Evolutionary conservation across 2,888 invertebrate species (phyloP), one percentile per base, ranked within the genome.

Genomic region (Sycophila texana): DNA sequence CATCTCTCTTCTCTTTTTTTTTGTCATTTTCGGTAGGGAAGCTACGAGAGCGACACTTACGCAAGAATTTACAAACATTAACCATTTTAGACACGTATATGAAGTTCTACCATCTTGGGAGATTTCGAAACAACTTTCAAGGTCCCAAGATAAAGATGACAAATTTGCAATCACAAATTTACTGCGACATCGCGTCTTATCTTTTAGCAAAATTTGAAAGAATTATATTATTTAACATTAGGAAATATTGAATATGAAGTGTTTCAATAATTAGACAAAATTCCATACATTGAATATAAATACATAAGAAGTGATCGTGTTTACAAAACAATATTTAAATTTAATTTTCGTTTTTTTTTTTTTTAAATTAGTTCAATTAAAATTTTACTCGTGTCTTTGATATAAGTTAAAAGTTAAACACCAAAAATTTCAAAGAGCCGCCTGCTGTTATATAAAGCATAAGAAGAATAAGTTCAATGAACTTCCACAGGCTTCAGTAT

Each of bases 101-200:
- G 47, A n/a, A n/a, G 26, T 71, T 55, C 18, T 61, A 47, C 60
- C 47, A 30, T 30, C 10, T 51, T 58, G 20, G n/a, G 3, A 1
- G 20, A 53, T 68, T 76, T 66, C 58, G 20, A 53, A 68, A 68
- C 30, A n/a, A 3, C 39, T 10, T 76, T n/a, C 53, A 77, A 73
- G 60, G 67, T 67, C 49, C 49, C 4, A 26, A 30, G 71, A 71
- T 78, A 78, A 66, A 14, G 13, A 22, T 67, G 66, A 77, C 58
- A 39, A 73, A 73, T 77, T 77, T 53, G 58, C 73, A 73, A 70
- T 70, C 60, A 22, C 7, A 60, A 73, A 74, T 65, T 30, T 53
- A 51, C 60, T 73, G 30, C 39, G 53, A 74, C 55, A 74, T 66
- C 65, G 26, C 13, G 13, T 26, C 10, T 65, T 66, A 66, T 66